Conservation (phyloP, 2,888 invertebrate species). For the Dryobotodes eremita region DNA sequence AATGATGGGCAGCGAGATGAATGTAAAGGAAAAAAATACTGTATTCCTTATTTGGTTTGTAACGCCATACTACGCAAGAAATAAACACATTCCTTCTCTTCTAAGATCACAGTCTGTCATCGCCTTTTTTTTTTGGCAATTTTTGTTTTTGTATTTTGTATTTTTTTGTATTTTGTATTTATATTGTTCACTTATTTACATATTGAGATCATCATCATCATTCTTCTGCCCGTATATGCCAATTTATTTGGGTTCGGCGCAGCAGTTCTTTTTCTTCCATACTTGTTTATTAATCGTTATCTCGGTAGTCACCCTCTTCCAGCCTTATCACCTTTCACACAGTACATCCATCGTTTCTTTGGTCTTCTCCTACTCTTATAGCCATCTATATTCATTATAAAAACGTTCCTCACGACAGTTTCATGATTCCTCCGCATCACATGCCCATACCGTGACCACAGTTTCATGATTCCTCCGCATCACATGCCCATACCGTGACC, state of each 20-base stretch:
- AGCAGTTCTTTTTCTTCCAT: neutral
- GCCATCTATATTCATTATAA: neutral
- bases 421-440: neutral
- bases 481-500: too few species aligned
- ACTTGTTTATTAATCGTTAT: neutral
- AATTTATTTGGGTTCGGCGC: neutral
- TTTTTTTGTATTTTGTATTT: neutral
- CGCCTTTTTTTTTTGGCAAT: neutral
- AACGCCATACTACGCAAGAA: conserved; percentile 11
- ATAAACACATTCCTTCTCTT: neutral
- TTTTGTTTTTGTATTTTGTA: neutral
- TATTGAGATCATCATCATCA: neutral
- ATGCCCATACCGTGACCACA: neutral
- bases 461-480: neutral
- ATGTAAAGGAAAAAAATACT: neutral
- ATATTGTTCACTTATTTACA: conserved; percentile 7
- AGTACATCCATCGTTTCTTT: neutral
- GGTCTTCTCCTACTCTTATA: neutral
- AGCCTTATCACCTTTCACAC: neutral
- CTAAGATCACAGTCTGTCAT: neutral
- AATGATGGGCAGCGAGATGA: neutral
- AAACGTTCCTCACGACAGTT: neutral
- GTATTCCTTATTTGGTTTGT: conserved; percentile 9
- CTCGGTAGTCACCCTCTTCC: neutral
- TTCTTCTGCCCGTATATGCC: neutral